Conservation (phyloP, 1,140 invertebrate genomes). For the Sitobion miscanthi region DNA sequence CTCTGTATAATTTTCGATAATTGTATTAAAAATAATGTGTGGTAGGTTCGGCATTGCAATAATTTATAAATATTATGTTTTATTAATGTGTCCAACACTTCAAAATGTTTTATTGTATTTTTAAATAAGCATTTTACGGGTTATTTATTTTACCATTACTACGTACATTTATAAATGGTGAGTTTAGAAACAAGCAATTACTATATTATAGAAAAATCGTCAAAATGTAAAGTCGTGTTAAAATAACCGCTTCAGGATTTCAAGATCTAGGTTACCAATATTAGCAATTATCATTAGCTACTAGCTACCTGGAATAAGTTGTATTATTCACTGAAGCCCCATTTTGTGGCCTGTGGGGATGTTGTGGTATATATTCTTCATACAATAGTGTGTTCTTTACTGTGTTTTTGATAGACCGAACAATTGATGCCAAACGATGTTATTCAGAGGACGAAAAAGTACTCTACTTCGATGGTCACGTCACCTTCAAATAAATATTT, state of each 20-base stretch:
- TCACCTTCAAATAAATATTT: not conserved
- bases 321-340: not conserved
- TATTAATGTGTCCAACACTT: not conserved
- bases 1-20: not conserved
- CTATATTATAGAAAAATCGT: not conserved
- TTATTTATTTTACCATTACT: not conserved
- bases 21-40: not conserved
- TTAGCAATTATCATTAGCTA: too few relatives aligned
- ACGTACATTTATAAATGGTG: not conserved
- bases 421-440: not conserved
- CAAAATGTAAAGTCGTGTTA: not conserved
- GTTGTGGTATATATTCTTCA: not conserved
- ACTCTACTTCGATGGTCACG: not conserved
- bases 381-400: not conserved
- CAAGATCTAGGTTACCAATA: not conserved
- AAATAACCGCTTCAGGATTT: not conserved
- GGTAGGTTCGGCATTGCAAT: not conserved
- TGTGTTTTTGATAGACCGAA: not conserved
- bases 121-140: not conserved
- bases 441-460: not conserved
- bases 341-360: not conserved
- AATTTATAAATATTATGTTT: not conserved
- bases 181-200: not conserved
- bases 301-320: not conserved
- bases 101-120: not conserved